Conservation (phyloP, 2,113 vertebrate genomes). For the Pipa parva region DNA sequence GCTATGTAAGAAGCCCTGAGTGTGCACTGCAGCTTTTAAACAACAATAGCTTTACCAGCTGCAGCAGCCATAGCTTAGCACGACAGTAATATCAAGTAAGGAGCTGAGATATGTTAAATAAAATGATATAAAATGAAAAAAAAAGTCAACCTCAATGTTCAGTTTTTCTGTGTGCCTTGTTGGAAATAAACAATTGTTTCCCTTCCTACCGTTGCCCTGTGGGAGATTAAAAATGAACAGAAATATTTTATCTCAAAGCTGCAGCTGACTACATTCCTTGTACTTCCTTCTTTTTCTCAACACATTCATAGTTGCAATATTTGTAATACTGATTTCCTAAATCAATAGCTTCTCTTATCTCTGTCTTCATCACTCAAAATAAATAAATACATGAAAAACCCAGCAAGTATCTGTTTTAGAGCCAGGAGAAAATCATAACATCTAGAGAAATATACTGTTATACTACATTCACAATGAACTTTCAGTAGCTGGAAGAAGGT, state of each 20-base stretch:
- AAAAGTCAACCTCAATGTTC: constrained; percentile 42
- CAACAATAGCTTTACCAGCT: too few relatives aligned
- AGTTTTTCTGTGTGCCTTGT: constrained; percentile 42
- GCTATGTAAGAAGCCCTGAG: too few relatives aligned
- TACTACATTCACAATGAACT: constrained; percentile 1
- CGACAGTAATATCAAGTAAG: constrained; percentile 32
- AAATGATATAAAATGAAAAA: constrained; percentile 41
- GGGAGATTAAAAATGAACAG: constrained; percentile 52
- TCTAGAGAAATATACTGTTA: constrained; percentile 18
- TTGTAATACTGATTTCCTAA: constrained; percentile 42
- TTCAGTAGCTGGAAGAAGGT: not conserved
- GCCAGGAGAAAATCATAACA: too few relatives aligned
- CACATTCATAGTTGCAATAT: constrained; percentile 27
- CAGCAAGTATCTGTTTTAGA: constrained; percentile 1
- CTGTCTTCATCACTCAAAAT: not conserved
- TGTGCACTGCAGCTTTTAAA: too few relatives aligned
- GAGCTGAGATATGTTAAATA: constrained; percentile 44
- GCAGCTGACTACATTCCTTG: constrained; percentile 41
- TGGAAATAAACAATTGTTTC: constrained; percentile 52
- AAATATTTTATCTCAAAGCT: constrained; percentile 47
- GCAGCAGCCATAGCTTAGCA: constrained; percentile 10
- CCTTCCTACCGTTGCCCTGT: constrained; percentile 38
- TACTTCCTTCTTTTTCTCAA: constrained; percentile 37
- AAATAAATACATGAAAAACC: constrained; percentile 19
- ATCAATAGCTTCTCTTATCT: constrained; percentile 39